Evolutionary conservation across 2,113 vertebrate species (phyloP).

Genomic region (Panthera uncia): DNA sequence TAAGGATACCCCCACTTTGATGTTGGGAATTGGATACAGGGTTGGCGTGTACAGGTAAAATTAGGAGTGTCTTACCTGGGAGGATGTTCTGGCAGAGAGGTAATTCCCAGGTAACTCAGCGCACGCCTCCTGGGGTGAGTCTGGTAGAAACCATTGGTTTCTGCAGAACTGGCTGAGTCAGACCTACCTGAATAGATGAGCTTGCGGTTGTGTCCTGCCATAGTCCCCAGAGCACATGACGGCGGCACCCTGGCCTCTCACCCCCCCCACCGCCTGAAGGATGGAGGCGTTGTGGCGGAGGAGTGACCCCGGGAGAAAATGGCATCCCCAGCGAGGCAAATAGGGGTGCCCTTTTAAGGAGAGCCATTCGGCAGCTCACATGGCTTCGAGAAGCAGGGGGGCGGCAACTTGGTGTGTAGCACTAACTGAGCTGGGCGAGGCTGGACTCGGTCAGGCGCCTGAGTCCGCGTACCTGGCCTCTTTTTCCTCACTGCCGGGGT

Average conservation of each 20-base stretch:
- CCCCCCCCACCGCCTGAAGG: neutral
- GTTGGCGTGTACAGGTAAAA: neutral
- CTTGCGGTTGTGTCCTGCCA: neutral
- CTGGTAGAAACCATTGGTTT: neutral
- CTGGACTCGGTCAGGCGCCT: neutral
- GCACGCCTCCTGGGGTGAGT: neutral
- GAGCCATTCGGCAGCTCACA: neutral
- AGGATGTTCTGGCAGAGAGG: neutral
- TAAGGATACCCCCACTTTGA: neutral
- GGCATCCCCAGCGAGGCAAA: neutral
- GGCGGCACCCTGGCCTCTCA: neutral
- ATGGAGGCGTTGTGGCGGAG: neutral
- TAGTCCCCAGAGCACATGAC: neutral
- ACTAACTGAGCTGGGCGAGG: neutral
- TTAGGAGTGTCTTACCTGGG: neutral
- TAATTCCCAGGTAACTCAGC: neutral
- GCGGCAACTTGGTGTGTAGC: too few relatives aligned
- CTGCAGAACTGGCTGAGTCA: neutral
- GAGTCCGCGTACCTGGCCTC: neutral
- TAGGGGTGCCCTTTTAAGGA: neutral
- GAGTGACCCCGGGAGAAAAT: neutral
- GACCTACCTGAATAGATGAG: neutral
- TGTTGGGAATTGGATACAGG: neutral
- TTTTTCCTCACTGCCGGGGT: neutral
- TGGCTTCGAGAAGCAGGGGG: neutral